Evolutionary conservation across 64 coral and sea anemone genomes (phyloP).

Genomic region (Pachyseris speciosa): DNA sequence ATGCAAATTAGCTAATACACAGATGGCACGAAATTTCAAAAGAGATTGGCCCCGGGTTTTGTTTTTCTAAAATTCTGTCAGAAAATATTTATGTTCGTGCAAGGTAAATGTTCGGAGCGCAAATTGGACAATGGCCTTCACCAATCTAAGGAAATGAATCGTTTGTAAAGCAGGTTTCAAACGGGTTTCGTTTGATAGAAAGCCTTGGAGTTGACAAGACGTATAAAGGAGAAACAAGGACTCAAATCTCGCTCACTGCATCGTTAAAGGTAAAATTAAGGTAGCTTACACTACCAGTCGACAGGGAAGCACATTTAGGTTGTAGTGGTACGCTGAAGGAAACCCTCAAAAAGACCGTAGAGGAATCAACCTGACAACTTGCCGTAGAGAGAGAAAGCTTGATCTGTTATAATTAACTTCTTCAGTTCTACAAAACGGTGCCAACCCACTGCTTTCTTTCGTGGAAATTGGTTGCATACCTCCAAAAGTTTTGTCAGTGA

Average conservation of each 20-base stretch:
- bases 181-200: neutral
- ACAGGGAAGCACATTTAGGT: neutral
- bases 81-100: constrained; percentile 30
- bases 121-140: neutral
- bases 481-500: too few relatives aligned
- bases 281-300: neutral
- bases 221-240: neutral
- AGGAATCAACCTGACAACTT: too few relatives aligned
- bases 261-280: neutral
- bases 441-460: neutral
- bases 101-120: neutral
- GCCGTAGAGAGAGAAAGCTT: too few relatives aligned
- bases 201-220: neutral
- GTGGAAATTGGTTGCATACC: neutral
- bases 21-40: neutral
- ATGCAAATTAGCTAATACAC: constrained; percentile 38
- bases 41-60: constrained; percentile 30
- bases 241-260: neutral
- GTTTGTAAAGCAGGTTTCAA: neutral
- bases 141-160: neutral
- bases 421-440: too few relatives aligned
- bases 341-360: too few relatives aligned
- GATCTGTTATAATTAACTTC: too few relatives aligned
- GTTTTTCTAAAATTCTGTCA: constrained; percentile 35
- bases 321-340: too few relatives aligned